Evolutionary conservation across 2,113 vertebrate genomes (phyloP), one percentile per base, ranked within the genome.

Genomic region (Neofelis nebulosa): DNA sequence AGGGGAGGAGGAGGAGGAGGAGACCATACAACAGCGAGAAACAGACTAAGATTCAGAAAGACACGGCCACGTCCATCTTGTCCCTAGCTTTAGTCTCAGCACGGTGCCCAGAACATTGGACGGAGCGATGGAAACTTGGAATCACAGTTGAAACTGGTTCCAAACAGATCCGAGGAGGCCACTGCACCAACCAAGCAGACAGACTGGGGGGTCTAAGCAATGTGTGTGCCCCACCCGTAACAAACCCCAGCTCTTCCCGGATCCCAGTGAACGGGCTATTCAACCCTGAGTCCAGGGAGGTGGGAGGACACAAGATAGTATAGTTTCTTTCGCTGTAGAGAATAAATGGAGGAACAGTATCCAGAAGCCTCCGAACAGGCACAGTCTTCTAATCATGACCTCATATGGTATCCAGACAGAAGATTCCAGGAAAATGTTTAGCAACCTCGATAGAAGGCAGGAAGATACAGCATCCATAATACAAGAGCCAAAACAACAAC

Each of bases 371-470:
- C 23, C 25, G 68, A 48, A 78, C 27, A 82, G 81, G 29, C n/a
- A 82, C 25, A 69, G 41, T 79, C 15, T 25, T 92, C 45, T 69
- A 57, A 73, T 55, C 87, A 23, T 15, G 45, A 89, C 45, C 65
- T 61, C 74, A 38, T 7, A n/a, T 16, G 12, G 57, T 63, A 76
- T 15, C 69, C 38, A 93, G 69, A 92, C 66, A 55, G 78, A 69
- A 90, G 38, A 55, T 57, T 18, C 63, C 85, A 96, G 95, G n/a
- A 84, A 83, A 65, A 16, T 29, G 9, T 11, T 66, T 21, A 80
- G 63, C 74, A 87, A 65, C 63, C 36, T 88, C 71, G 19, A 36
- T 7, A 45, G 48, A 81, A 16, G 86, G 41, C 31, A 66, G 41
- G 23, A 55, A 92, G 33, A 18, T 8, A 36, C 0, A 12, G 48